These are phyloP conservation scores for Hemichromis elongatus DNA, from an alignment of 2,113 vertebrate genomes.

Conservation along the genomic window DNA sequence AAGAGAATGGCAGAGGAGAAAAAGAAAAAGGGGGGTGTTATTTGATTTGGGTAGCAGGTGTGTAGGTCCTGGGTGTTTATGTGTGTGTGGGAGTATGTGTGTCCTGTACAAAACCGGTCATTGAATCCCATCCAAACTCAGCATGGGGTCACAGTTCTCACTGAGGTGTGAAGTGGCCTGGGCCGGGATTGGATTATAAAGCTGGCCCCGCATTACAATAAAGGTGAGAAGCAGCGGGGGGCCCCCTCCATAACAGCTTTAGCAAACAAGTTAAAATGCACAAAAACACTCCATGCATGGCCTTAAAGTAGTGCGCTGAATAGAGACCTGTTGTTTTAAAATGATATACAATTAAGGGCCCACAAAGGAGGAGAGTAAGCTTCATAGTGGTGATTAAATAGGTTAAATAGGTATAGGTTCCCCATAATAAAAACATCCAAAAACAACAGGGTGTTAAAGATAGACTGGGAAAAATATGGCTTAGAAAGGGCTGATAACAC, in stretches of 20 bases:
- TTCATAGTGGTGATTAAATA: slow-evolving; percentile 36
- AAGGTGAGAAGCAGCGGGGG: slow-evolving; percentile 52
- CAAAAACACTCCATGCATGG: slow-evolving; percentile 4
- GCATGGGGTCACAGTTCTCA: slow-evolving; percentile 39
- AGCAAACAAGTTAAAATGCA: slow-evolving; percentile 49
- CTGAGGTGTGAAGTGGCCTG: slow-evolving; percentile 63
- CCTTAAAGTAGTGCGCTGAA: slow-evolving; percentile 24
- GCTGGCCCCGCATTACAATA: slow-evolving; percentile 59
- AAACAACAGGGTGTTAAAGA: slow-evolving; percentile 46
- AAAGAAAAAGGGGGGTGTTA: neutral
- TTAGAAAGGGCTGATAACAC: neutral
- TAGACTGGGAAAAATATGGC: slow-evolving; percentile 26
- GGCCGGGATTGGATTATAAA: slow-evolving; percentile 51
- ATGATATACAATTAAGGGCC: slow-evolving; percentile 50
- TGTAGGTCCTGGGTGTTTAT: slow-evolving; percentile 19
- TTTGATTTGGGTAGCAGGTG: slow-evolving; percentile 47
- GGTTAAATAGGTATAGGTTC: neutral
- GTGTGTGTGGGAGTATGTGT: slow-evolving; percentile 5
- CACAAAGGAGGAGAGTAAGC: slow-evolving; percentile 28
- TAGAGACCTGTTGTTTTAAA: slow-evolving; percentile 32
- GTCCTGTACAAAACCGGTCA: slow-evolving; percentile 26
- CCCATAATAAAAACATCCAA: slow-evolving; percentile 8
- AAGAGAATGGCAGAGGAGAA: slow-evolving; percentile 17
- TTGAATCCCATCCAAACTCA: slow-evolving; percentile 46
- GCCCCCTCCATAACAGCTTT: slow-evolving; percentile 1